phyloP scores from a whole-genome alignment of 2,888 invertebrate genomes.

The Agrotis exclamationis region DNA sequence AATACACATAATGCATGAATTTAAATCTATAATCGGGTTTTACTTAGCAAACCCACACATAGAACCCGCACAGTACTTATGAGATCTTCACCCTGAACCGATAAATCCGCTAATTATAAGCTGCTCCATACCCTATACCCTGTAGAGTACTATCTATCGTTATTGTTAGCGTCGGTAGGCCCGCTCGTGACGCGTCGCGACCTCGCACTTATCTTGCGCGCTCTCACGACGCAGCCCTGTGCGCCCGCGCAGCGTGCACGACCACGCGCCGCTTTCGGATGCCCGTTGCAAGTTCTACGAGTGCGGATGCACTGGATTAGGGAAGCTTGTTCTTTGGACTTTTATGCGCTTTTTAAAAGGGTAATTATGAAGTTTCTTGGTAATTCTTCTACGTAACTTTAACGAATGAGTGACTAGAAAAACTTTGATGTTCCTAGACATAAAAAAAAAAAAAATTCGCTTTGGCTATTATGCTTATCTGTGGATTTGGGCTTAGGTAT shows the following conservation, averaged over 20 bases:
- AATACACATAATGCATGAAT: no score
- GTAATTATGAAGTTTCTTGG: background rate
- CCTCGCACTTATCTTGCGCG: constrained; percentile 88
- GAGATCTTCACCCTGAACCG: background rate
- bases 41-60: no score
- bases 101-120: constrained; percentile 26
- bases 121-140: constrained; percentile 5
- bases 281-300: constrained; percentile 76
- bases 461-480: no score
- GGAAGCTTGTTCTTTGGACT: constrained; percentile 4
- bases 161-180: constrained; percentile 67
- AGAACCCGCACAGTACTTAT: background rate
- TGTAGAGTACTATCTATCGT: constrained; percentile 41
- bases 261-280: constrained; percentile 71
- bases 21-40: no score
- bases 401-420: no score
- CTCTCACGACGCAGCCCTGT: constrained; percentile 87
- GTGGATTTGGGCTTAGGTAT: no score
- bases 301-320: constrained; percentile 64
- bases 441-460: no score
- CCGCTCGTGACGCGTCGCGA: constrained; percentile 85
- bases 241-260: constrained; percentile 77
- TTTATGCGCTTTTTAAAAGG: constrained; percentile 17
- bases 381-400: background rate
- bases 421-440: no score